Conservation (phyloP, 2,888 invertebrate species). For the Neoascia interrupta region DNA sequence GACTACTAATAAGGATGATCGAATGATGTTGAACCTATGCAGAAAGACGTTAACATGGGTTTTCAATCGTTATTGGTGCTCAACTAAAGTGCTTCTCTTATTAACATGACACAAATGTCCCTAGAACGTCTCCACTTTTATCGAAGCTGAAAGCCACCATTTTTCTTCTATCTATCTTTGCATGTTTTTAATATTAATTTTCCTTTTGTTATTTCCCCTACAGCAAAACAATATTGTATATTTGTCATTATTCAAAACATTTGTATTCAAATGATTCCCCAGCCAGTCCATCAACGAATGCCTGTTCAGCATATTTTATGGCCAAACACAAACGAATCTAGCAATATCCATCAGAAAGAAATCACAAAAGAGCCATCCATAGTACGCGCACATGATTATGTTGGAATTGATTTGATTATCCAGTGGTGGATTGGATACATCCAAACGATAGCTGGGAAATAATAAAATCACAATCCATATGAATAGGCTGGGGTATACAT, state of each 20-base stretch:
- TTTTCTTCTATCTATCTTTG: not conserved
- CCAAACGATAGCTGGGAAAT: too few species aligned
- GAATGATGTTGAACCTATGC: too few species aligned
- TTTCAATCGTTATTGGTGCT: too few species aligned
- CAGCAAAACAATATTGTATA: slow-evolving; percentile 30
- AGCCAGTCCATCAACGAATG: not conserved
- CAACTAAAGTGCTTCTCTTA: too few species aligned
- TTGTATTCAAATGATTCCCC: slow-evolving; percentile 34
- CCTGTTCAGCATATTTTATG: slow-evolving; percentile 22
- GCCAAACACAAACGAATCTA: not conserved
- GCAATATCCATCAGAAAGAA: not conserved
- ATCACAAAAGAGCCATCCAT: not conserved
- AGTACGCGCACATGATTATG: not conserved
- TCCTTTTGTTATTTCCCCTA: too few species aligned
- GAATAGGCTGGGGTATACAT: too few species aligned
- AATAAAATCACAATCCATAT: too few species aligned
- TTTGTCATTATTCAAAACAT: slow-evolving; percentile 29
- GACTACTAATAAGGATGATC: too few species aligned
- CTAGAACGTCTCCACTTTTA: not conserved
- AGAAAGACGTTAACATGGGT: too few species aligned
- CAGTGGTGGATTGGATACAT: too few species aligned
- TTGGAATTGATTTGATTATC: not conserved
- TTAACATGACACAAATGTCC: slow-evolving; percentile 4
- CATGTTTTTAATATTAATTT: slow-evolving; percentile 33
- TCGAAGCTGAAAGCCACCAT: slow-evolving; percentile 20